Base-by-base conservation (phyloP, 2,113 vertebrate species). In the Chaetura pelagica region DNA sequence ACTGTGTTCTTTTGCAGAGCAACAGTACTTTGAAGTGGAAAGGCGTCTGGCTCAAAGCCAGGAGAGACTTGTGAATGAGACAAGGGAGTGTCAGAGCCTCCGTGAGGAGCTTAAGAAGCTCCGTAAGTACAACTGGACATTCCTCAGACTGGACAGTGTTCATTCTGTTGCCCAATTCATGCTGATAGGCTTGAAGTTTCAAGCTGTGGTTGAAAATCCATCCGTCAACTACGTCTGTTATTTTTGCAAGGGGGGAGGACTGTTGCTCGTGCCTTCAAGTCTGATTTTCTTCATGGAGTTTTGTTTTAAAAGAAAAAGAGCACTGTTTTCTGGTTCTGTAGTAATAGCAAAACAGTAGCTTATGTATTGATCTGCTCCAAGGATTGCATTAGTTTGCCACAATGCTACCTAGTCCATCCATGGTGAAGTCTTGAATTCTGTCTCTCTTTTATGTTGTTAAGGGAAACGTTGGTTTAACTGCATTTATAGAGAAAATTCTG, bases 11-110 rank as follows among this genome's bases (percentile, higher is more conserved):
- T 74, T 86, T 96, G 30, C 96, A 99, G 99, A 99, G 21, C 99
- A 99, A 98, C 99, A 99, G 21, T 99, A 99, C 87, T 99, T 99
- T 86, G 99, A 99, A 87, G 98, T 99, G 83, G 99, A 99, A 86
- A 99, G 99, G 78, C 98, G 98, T 34, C 98, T 99, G n/a, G 97
- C 98, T 35, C 98, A 99, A 22, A 98, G 98, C 97, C 99, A 99
- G 84, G 98, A 99, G 40, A 98, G 99, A 11, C 98, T 99, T 61
- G 95, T 99, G 71, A 98, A 98, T 19, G 98, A 99, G 95, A 98
- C 98, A 4, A 98, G 99, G 72, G 99, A 99, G 20, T 98, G 98
- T 93, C 98, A 98, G 14, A 99, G 93, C 74, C 97, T 99, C 15
- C 97, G 98, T 49, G 98, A 99, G 49, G 98, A 99, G 81, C 97